A percentile compares a stretch with the other conserved stretches of the same genome.
phyloP scores from a whole-genome alignment of 2,888 invertebrate genomes.

The Ceraclea dissimilis region DNA sequence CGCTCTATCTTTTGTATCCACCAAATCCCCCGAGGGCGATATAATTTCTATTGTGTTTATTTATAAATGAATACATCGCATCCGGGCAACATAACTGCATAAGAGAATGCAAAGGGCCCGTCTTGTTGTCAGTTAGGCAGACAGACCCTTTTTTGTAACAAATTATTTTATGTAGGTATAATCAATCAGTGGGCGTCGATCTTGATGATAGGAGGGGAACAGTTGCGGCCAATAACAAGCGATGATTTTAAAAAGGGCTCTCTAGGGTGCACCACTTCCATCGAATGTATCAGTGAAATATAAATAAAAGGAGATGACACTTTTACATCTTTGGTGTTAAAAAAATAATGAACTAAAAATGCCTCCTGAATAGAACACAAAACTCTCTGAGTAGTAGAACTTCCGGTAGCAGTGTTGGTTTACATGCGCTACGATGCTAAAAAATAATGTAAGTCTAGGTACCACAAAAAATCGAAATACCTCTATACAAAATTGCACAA shows the following conservation, averaged over 20 bases:
- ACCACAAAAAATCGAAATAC: too few species aligned
- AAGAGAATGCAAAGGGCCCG: slow-evolving; percentile 41
- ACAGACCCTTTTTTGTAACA: neutral
- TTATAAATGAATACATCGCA: slow-evolving; percentile 51
- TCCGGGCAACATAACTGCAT: slow-evolving; percentile 39
- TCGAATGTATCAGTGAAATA: slow-evolving; percentile 24
- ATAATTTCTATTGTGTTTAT: slow-evolving; percentile 32
- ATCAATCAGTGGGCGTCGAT: slow-evolving; percentile 12
- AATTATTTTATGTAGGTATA: neutral
- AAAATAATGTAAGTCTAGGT: too few species aligned
- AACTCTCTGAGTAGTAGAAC: too few species aligned
- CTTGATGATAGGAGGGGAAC: slow-evolving; percentile 13
- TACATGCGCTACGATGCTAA: too few species aligned
- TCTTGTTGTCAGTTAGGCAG: neutral
- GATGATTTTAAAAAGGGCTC: slow-evolving; percentile 22
- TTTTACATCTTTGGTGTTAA: too few species aligned
- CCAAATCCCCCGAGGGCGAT: neutral
- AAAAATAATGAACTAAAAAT: too few species aligned
- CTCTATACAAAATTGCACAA: too few species aligned
- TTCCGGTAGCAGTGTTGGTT: too few species aligned
- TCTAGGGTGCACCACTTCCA: slow-evolving; percentile 25
- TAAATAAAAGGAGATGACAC: slow-evolving; percentile 20
- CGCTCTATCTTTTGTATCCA: neutral
- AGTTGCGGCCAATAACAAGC: neutral
- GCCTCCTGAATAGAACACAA: too few species aligned